These are phyloP conservation scores for Gymnoscopelus microlampas DNA, from an alignment of 2,797 vertebrate genomes.

Conservation along the genomic window DNA sequence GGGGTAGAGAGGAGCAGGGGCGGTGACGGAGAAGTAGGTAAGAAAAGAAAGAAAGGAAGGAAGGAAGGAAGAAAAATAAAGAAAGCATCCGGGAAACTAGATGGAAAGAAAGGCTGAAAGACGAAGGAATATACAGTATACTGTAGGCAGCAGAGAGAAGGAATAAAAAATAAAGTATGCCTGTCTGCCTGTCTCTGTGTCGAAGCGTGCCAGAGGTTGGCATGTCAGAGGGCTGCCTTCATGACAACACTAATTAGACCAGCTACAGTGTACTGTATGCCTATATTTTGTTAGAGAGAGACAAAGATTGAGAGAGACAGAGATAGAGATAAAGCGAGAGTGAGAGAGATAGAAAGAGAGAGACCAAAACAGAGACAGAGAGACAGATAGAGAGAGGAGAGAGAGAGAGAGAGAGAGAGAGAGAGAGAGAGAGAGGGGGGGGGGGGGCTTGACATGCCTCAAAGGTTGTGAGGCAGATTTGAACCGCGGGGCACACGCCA, in stretches of 20 bases:
- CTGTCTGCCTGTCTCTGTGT: too few relatives aligned
- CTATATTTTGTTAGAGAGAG: not conserved
- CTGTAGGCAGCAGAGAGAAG: too few relatives aligned
- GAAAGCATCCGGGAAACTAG: too few relatives aligned
- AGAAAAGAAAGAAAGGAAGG: not conserved
- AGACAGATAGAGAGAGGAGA: not conserved
- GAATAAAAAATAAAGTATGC: too few relatives aligned
- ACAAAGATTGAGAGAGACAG: not conserved
- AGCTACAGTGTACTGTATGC: too few relatives aligned
- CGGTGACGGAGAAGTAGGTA: too few relatives aligned
- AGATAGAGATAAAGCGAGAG: not conserved
- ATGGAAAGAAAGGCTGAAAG: too few relatives aligned
- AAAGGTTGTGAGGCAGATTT: not conserved
- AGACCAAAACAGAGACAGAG: not conserved
- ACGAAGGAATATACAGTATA: too few relatives aligned
- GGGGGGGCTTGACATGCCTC: not conserved
- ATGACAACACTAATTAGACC: too few relatives aligned
- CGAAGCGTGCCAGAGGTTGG: too few relatives aligned
- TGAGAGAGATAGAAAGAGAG: slow-evolving; percentile 1
- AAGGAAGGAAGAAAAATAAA: not conserved
- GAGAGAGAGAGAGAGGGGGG: slow-evolving; percentile 3
- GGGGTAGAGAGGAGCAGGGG: too few relatives aligned
- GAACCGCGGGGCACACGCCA: not conserved
- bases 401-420: slow-evolving; percentile 20
- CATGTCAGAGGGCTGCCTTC: too few relatives aligned